A percentile compares a stretch with the other conserved stretches of the same genome.
These are phyloP conservation scores for Drosophila lacteicornis DNA, from an alignment of 1,140 invertebrate genomes.

Conservation along the genomic window DNA sequence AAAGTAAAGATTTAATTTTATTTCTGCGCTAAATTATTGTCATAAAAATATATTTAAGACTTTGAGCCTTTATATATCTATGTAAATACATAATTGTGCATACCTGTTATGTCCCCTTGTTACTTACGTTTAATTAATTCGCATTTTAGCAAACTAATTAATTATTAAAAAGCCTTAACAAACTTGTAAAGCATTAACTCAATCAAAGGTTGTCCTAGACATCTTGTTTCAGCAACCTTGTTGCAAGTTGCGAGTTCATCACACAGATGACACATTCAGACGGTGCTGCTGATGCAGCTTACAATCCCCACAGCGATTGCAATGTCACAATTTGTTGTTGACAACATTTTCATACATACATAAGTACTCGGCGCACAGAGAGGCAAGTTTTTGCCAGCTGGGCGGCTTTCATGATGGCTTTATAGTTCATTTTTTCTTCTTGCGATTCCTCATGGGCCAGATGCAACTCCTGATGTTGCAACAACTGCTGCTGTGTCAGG, in stretches of 20 bases:
- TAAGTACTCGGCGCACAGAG: slow-evolving; percentile 31
- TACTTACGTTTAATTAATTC: neutral
- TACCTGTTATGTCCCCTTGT: neutral
- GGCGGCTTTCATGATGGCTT: slow-evolving; percentile 33
- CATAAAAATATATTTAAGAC: too few relatives aligned
- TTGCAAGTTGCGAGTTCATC: slow-evolving; percentile 22
- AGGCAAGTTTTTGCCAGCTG: slow-evolving; percentile 38
- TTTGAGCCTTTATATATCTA: too few relatives aligned
- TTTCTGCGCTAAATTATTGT: too few relatives aligned
- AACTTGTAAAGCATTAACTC: neutral
- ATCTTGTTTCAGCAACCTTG: slow-evolving; percentile 3
- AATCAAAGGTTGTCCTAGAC: neutral
- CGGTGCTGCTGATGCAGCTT: neutral
- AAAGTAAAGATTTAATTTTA: too few relatives aligned
- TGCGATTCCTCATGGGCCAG: slow-evolving; percentile 42
- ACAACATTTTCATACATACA: slow-evolving; percentile 52
- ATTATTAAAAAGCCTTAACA: neutral
- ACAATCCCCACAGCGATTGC: slow-evolving; percentile 37
- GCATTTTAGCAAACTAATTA: neutral
- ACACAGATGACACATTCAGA: slow-evolving; percentile 21
- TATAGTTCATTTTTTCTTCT: slow-evolving; percentile 37
- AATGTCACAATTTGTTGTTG: slow-evolving; percentile 51
- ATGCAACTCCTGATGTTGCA: slow-evolving; percentile 40
- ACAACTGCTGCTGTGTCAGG: slow-evolving; percentile 25
- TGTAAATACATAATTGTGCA: too few relatives aligned